Percentiles rank a stretch among this genome's conserved stretches.
These are phyloP conservation scores for Ophiodon elongatus DNA, from an alignment of 2,113 vertebrate species.

Conservation along the genomic window DNA sequence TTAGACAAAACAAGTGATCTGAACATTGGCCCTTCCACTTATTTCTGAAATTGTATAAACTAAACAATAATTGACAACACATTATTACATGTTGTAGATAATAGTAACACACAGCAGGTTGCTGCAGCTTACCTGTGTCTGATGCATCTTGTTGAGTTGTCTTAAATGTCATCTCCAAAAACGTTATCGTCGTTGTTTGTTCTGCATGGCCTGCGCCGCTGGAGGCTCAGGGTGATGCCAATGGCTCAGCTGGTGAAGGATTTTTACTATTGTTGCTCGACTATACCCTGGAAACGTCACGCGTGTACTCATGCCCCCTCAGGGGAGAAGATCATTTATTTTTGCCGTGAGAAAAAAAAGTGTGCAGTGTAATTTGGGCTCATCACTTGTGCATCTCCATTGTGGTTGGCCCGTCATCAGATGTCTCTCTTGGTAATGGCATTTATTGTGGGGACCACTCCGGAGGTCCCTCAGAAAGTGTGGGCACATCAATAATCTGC, in stretches of 20 bases:
- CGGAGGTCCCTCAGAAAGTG: constrained; percentile 52
- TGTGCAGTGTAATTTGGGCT: constrained; percentile 55
- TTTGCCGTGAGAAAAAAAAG: constrained; percentile 40
- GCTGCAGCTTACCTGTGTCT: constrained; percentile 10
- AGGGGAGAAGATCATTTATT: background rate
- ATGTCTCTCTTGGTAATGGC: constrained; percentile 50
- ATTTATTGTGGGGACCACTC: constrained; percentile 53
- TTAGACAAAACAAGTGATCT: background rate
- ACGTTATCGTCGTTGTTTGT: constrained; percentile 29
- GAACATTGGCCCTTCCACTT: background rate
- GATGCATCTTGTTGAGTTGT: constrained; percentile 13
- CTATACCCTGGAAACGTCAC: constrained; percentile 4
- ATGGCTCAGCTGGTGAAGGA: constrained; percentile 54
- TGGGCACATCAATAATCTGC: constrained; percentile 61
- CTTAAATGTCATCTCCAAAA: constrained; percentile 40
- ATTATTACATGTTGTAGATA: background rate
- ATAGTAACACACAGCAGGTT: background rate
- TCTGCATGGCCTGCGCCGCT: constrained; percentile 38
- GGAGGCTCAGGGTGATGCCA: constrained; percentile 53
- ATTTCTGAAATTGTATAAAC: background rate
- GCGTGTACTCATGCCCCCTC: background rate
- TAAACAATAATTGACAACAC: background rate
- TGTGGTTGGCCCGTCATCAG: constrained; percentile 40
- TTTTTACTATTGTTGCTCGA: constrained; percentile 54
- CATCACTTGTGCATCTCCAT: constrained; percentile 29